Conservation (phyloP, 2,888 invertebrate genomes). For the Copidosoma aretas region DNA sequence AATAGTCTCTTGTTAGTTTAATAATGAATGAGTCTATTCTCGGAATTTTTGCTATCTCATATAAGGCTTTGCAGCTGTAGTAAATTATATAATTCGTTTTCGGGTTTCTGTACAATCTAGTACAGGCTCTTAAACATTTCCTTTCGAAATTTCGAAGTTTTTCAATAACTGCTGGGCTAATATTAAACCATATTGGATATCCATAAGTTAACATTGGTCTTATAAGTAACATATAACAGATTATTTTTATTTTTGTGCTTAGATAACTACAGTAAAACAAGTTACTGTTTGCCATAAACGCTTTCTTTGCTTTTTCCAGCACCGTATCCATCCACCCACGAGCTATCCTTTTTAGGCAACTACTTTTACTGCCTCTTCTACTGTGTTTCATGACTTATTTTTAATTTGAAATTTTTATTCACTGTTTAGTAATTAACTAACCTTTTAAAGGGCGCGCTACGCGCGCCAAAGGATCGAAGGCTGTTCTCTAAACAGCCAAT, state of each 20-base stretch:
- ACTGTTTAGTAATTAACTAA: no score
- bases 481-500: no score
- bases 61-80: slow-evolving; percentile 18
- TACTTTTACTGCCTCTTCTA: no score
- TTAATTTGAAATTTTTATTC: no score
- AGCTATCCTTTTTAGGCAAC: no score
- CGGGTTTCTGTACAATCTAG: slow-evolving; percentile 6
- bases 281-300: slow-evolving; percentile 20
- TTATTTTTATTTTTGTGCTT: slow-evolving; percentile 18
- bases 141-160: slow-evolving; percentile 30
- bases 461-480: no score
- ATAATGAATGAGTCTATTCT: slow-evolving; percentile 30
- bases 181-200: slow-evolving; percentile 32
- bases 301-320: slow-evolving; percentile 41
- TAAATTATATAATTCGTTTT: slow-evolving; percentile 17
- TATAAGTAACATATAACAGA: slow-evolving; percentile 16
- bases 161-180: slow-evolving; percentile 24
- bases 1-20: slow-evolving; percentile 26
- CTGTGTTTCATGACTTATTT: no score
- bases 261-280: slow-evolving; percentile 40
- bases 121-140: slow-evolving; percentile 32
- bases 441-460: no score
- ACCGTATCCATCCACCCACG: no score
- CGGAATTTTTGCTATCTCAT: slow-evolving; percentile 18
- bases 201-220: slow-evolving; percentile 41